Evolutionary conservation across 1,140 invertebrate species (phyloP).

Genomic region (Bombus waltoni): DNA sequence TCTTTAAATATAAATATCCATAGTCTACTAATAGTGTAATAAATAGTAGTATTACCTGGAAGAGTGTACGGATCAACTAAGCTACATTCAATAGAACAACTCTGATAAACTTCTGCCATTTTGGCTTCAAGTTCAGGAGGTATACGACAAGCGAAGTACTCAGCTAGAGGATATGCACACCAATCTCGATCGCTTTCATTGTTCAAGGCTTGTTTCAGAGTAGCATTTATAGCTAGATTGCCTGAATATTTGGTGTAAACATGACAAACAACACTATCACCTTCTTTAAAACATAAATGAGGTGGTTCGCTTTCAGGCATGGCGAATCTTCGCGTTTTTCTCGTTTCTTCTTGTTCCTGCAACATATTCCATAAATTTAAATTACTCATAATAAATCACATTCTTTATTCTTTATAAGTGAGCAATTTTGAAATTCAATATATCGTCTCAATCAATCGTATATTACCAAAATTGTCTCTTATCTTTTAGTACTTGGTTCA

Average conservation of each 20-base stretch:
- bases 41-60: conserved; percentile 68
- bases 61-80: conserved; percentile 87
- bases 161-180: conserved; percentile 84
- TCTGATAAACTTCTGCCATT: conserved; percentile 77
- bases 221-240: conserved; percentile 83
- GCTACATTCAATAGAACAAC: conserved; percentile 86
- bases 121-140: conserved; percentile 78
- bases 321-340: conserved; percentile 56
- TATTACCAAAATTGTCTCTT: too few species aligned
- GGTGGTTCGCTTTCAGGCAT: conserved; percentile 80
- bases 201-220: conserved; percentile 80
- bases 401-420: not conserved
- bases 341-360: conserved; percentile 57
- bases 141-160: conserved; percentile 84
- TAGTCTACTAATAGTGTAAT: not conserved
- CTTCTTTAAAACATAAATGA: conserved; percentile 85
- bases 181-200: conserved; percentile 79
- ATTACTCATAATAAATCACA: not conserved
- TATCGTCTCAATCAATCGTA: too few species aligned
- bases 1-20: too few species aligned
- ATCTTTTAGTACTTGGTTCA: not conserved
- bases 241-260: conserved; percentile 85
- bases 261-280: conserved; percentile 83
- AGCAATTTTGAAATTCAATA: too few species aligned
- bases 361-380: not conserved